Evolutionary conservation across 2,797 vertebrate species (phyloP).

Genomic region (Betta splendens): DNA sequence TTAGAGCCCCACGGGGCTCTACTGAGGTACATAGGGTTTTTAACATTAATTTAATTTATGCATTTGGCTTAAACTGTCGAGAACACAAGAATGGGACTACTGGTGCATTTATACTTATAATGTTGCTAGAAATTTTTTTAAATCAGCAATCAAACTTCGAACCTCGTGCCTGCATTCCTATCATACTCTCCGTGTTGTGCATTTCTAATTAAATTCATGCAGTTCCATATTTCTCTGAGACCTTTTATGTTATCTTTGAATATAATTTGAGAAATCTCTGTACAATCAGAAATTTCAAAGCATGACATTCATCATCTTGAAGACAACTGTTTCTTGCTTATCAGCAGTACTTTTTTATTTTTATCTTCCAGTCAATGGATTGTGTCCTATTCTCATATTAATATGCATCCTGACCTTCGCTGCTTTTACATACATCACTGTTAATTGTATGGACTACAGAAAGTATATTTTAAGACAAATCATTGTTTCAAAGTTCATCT

Average conservation of each 20-base stretch:
- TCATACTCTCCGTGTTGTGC: neutral
- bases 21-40: no score
- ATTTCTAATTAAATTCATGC: neutral
- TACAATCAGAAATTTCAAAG: neutral
- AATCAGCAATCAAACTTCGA: no score
- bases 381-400: slow-evolving; percentile 1
- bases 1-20: no score
- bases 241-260: slow-evolving; percentile 16
- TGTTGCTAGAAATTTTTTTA: no score
- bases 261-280: neutral
- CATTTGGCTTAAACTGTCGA: no score
- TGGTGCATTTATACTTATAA: no score
- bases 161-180: no score
- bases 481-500: slow-evolving; percentile 55
- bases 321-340: slow-evolving; percentile 12
- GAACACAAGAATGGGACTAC: no score
- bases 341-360: neutral
- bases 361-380: neutral
- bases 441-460: slow-evolving; percentile 26
- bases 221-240: neutral
- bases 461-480: slow-evolving; percentile 36
- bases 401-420: slow-evolving; percentile 37
- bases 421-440: slow-evolving; percentile 9
- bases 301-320: slow-evolving; percentile 22
- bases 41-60: no score